Evolutionary conservation across 2,888 invertebrate genomes (phyloP).

Genomic region (Parnassius glacialis): DNA sequence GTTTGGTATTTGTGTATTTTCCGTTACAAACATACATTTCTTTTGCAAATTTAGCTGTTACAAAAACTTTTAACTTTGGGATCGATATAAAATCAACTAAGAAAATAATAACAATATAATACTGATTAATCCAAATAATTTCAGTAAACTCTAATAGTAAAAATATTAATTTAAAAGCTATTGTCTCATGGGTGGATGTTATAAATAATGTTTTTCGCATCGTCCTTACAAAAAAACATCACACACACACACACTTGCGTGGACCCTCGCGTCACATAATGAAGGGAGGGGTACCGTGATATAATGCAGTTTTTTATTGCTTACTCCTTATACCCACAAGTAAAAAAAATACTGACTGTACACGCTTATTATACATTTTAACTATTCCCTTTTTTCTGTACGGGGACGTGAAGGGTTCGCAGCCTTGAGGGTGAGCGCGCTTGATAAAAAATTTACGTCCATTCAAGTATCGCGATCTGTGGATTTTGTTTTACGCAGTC

Average conservation of each 20-base stretch:
- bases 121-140: no score
- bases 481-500: conserved; percentile 36
- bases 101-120: no score
- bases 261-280: conserved; percentile 70
- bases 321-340: conserved; percentile 76
- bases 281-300: conserved; percentile 75
- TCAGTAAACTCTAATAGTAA: no score
- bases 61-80: no score
- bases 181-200: conserved; percentile 24
- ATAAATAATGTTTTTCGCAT: conserved; percentile 29
- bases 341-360: conserved; percentile 68
- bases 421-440: conserved; percentile 61
- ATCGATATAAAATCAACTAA: no score
- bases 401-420: conserved; percentile 71
- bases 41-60: no score
- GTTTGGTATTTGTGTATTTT: conserved; percentile 32
- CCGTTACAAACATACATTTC: conserved; percentile 3
- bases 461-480: conserved; percentile 60
- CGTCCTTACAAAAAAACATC: conserved; percentile 41
- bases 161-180: conserved; percentile 15
- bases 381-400: conserved; percentile 73
- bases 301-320: conserved; percentile 81
- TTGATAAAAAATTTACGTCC: conserved; percentile 74
- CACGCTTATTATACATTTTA: conserved; percentile 73
- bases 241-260: conserved; percentile 48